Base-by-base conservation (phyloP, 1,140 invertebrate species). In the Harpegnathos saltator region DNA sequence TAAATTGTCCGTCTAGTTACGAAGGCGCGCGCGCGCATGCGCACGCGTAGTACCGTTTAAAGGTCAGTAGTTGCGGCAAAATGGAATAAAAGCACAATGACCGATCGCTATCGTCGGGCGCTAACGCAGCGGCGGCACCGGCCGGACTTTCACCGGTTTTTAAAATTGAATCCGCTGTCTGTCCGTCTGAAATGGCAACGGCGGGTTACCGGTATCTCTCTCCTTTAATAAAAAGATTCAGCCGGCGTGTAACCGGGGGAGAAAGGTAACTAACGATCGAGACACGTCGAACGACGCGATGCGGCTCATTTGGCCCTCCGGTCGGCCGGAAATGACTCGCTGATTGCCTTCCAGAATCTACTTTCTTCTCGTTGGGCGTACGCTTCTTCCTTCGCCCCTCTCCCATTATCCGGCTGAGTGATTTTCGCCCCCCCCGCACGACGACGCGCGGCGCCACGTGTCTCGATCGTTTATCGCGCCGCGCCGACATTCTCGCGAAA, bases 401-500 rank as follows among this genome's bases (percentile, higher is more conserved):
- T 24, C 33, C n/a, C 56, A 80, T 80, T 80, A 80, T 59, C 58
- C 75, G 22, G 75, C 14, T 17, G 22, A 69, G 22, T 80, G 65
- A 80, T 58, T 80, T 44, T 69, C 52, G 75, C 38, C 15, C 22
- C 22, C 22, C 7, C 38, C 29, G 29, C 3, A 44, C n/a, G 24
- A 69, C 29, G 29, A 69, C 48, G 14, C n/a, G 12, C 59, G 59
- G 29, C 71, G 17, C 2, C 29, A 52, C 14, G 26, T 33, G 1
- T 33, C 33, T 63, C 22, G 22, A n/a, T n/a, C 24, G 29, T 75
- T 50, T 24, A 29, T 75, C 33, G 26, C 24, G 24, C n/a, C n/a
- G n/a, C n/a, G 1, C 44, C 7, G 15, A 73, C 19, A 75, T 75
- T 65, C 38, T 75, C 26, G 44, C 17, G 11, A 44, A 33, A 15